These are phyloP conservation scores for Bellardia pandia DNA, from an alignment of 2,888 invertebrate genomes.

Conservation along the genomic window DNA sequence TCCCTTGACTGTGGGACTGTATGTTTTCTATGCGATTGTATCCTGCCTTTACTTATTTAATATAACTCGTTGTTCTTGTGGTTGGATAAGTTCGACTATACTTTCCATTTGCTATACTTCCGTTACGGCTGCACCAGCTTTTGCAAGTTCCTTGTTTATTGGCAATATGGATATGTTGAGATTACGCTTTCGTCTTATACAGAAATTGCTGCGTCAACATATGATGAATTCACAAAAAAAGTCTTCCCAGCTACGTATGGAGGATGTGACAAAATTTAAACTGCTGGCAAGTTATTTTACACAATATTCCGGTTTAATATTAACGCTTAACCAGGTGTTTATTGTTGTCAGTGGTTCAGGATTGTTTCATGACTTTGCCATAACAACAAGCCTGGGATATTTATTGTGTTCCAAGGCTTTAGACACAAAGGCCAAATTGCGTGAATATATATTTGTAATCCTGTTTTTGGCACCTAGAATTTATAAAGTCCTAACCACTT, in stretches of 20 bases:
- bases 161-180: slow-evolving; percentile 80
- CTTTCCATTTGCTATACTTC: slow-evolving; percentile 76
- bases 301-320: slow-evolving; percentile 76
- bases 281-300: slow-evolving; percentile 66
- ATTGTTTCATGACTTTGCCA: slow-evolving; percentile 80
- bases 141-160: slow-evolving; percentile 76
- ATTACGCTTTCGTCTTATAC: slow-evolving; percentile 78
- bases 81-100: slow-evolving; percentile 76
- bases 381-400: slow-evolving; percentile 79
- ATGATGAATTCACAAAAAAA: not conserved
- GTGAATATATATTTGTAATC: slow-evolving; percentile 76
- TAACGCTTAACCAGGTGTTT: slow-evolving; percentile 77
- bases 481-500: slow-evolving; percentile 78
- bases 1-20: slow-evolving; percentile 65
- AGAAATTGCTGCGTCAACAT: slow-evolving; percentile 69
- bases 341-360: slow-evolving; percentile 73
- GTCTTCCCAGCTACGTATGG: not conserved
- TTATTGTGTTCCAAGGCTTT: slow-evolving; percentile 79
- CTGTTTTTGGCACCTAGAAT: slow-evolving; percentile 77
- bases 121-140: slow-evolving; percentile 76
- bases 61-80: slow-evolving; percentile 77
- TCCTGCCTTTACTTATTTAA: slow-evolving; percentile 76
- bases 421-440: slow-evolving; percentile 65
- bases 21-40: slow-evolving; percentile 70
- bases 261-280: slow-evolving; percentile 47